Percentiles rank a stretch among this genome's conserved stretches.
phyloP scores from a whole-genome alignment of 2,797 vertebrate genomes.

The Anabacerthia variegaticeps region DNA sequence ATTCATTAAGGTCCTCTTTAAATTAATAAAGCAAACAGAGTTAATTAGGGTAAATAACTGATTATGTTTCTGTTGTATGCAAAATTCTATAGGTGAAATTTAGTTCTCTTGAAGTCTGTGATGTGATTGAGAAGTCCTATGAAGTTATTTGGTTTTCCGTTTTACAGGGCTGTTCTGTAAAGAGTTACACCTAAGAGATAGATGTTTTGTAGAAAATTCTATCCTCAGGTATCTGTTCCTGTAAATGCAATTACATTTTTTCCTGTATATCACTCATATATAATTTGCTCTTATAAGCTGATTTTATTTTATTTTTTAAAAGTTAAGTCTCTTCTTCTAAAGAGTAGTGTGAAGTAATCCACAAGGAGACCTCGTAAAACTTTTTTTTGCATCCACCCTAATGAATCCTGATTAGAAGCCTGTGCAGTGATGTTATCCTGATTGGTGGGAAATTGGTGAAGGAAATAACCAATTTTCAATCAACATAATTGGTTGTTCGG shows the following conservation, averaged over 20 bases:
- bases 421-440: not conserved
- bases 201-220: not conserved
- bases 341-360: not conserved
- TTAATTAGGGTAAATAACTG: not conserved
- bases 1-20: not conserved
- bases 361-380: not conserved
- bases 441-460: slow-evolving; percentile 36
- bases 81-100: not conserved
- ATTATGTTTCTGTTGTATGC: not conserved
- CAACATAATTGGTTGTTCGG: not conserved
- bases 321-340: not conserved
- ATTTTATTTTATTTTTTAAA: not conserved
- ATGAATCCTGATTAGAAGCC: slow-evolving; percentile 18
- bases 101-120: not conserved
- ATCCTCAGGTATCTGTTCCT: not conserved
- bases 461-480: slow-evolving; percentile 56
- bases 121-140: not conserved
- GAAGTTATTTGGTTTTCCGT: not conserved
- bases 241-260: not conserved
- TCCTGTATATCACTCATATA: not conserved
- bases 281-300: not conserved
- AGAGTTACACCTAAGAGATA: not conserved
- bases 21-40: not conserved
- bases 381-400: not conserved
- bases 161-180: not conserved